Base-by-base conservation (phyloP, 2,888 invertebrate species). In the Stramonita haemastoma region DNA sequence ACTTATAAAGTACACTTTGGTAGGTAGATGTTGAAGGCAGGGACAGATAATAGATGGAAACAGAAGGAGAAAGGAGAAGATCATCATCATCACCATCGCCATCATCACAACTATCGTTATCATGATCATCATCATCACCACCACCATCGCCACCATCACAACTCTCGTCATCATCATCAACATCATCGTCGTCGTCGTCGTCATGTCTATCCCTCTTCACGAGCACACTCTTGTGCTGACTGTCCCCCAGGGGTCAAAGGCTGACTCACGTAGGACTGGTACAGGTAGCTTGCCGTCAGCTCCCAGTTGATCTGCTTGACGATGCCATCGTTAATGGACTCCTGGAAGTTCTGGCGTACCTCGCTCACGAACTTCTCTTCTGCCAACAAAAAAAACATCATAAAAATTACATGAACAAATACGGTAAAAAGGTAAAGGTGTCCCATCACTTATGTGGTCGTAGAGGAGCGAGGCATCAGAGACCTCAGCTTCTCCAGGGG, bases 261-360 rank as follows among this genome's bases (percentile, higher is more conserved):
- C 2, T 15, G 34, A 92, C 94, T 92, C 91, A 95, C 95, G 87
- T 94, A 94, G 29, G 94, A 93, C 87, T 94, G 94, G 91, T 95
- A 95, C 26, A 94, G 83, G 89, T 94, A 94, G 89, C 94, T 94
- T 87, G 95, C 95, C 34, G 92, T 90, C 8, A 94, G 91, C 88
- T 95, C 95, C 56, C 91, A 89, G 17, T 90, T 91, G 8, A 95
- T 93, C 90, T 95, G 95, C 29, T 91, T 89, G 15, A 92, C 91
- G 22, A 95, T 89, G 2, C 89, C 96, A 34, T 96, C 95, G 26
- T 97, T 96, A 95, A 98, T 98, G 22, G 91, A 91, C 0, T 91
- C 90, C 57, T 93, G 88, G 79, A 91, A 94, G 89, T 93, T 93
- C 89, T 94, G 94, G 60, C 91, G 89, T 0, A 93, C 92, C 87